Percentiles rank a stretch among this genome's conserved stretches.
Evolutionary conservation across 2,113 vertebrate genomes (phyloP).

Genomic region (Rhinichthys klamathensis): DNA sequence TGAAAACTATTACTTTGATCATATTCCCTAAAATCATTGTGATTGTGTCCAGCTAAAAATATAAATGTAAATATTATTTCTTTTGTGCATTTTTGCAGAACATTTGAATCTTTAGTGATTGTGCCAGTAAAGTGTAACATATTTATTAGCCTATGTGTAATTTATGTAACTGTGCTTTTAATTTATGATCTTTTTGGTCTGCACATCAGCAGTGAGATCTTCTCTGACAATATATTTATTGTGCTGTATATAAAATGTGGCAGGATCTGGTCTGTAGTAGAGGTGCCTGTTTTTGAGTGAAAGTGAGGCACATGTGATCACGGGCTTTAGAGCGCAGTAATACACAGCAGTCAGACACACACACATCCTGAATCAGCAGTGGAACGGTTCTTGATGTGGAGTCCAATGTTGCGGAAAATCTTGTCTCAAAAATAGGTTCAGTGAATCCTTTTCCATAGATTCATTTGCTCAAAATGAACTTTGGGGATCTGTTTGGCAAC

Average conservation of each 20-base stretch:
- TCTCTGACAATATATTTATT: not conserved
- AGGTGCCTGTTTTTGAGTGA: not conserved
- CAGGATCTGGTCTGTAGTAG: not conserved
- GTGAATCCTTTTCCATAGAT: not conserved
- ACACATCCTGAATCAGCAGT: not conserved
- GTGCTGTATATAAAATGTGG: not conserved
- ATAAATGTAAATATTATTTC: too few relatives aligned
- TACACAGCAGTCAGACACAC: not conserved
- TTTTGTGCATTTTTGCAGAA: too few relatives aligned
- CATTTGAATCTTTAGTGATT: too few relatives aligned
- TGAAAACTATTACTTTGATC: too few relatives aligned
- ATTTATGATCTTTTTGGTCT: not conserved
- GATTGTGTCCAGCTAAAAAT: too few relatives aligned
- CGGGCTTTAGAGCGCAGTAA: slow-evolving; percentile 7
- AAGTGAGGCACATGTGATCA: not conserved
- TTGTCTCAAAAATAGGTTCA: not conserved
- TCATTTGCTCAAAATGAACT: not conserved
- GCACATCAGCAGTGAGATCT: not conserved
- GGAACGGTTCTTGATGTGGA: not conserved
- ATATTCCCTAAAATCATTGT: too few relatives aligned
- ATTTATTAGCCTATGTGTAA: too few relatives aligned
- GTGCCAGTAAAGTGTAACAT: too few relatives aligned
- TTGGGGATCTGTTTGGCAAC: not conserved
- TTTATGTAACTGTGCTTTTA: too few relatives aligned
- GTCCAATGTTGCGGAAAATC: not conserved